These are phyloP conservation scores for Drosophila oshimai DNA, from an alignment of 1,140 invertebrate genomes.

Conservation along the genomic window DNA sequence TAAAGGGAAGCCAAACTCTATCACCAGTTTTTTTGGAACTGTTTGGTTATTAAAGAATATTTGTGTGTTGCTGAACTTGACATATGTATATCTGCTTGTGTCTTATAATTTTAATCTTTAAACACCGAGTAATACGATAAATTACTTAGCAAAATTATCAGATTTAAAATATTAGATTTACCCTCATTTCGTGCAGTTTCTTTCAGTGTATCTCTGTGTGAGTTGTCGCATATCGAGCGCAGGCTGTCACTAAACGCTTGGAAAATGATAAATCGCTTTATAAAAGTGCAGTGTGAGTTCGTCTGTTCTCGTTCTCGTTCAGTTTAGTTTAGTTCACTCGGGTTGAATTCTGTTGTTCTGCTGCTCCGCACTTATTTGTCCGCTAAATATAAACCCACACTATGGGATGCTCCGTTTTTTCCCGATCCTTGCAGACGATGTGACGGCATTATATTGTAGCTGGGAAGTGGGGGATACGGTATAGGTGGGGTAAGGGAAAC, in stretches of 20 bases:
- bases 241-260: slow-evolving; percentile 74
- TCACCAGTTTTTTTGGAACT: no score
- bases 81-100: no score
- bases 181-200: not conserved
- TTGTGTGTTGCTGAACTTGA: no score
- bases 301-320: slow-evolving; percentile 14
- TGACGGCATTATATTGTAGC: slow-evolving; percentile 57
- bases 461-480: not conserved
- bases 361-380: slow-evolving; percentile 18
- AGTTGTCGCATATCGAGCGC: slow-evolving; percentile 63
- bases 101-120: no score
- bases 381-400: slow-evolving; percentile 19
- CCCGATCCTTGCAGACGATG: slow-evolving; percentile 67
- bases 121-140: no score
- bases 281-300: slow-evolving; percentile 76
- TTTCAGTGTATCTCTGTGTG: not conserved
- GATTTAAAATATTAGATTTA: not conserved
- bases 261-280: slow-evolving; percentile 81
- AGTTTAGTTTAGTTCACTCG: not conserved
- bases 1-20: no score
- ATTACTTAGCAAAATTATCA: not conserved
- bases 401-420: not conserved
- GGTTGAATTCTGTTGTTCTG: slow-evolving; percentile 31
- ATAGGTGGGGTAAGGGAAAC: slow-evolving; percentile 7
- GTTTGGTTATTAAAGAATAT: no score